A percentile compares a stretch with the other conserved stretches of the same genome.
Evolutionary conservation across 2,888 invertebrate genomes (phyloP).

Genomic region (Yponomeuta sedellus): DNA sequence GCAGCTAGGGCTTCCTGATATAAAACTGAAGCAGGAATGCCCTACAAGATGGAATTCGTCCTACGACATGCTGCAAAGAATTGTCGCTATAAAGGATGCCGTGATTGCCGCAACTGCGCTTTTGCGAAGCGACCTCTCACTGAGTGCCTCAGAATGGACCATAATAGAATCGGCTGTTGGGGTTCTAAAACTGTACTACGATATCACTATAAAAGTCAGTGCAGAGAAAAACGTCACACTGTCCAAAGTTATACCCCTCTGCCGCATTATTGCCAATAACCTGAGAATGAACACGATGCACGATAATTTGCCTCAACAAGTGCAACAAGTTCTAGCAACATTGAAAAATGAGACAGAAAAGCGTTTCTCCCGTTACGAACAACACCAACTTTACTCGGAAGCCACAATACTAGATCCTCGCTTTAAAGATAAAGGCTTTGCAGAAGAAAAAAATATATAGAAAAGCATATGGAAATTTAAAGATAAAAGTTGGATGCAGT

Average conservation of each 20-base stretch:
- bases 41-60: constrained; percentile 28
- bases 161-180: constrained; percentile 9
- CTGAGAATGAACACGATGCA: neutral
- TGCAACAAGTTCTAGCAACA: neutral
- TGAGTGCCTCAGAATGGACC: constrained; percentile 7
- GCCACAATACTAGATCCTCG: no score
- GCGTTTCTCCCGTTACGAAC: no score
- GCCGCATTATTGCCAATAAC: constrained; percentile 3
- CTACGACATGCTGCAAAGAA: constrained; percentile 24
- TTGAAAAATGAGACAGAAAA: no score
- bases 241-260: constrained; percentile 6
- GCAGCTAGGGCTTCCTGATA: constrained; percentile 20
- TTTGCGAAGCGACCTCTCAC: constrained; percentile 1
- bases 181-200: constrained; percentile 5
- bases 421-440: no score
- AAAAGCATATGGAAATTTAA: neutral
- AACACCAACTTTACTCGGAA: no score
- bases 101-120: constrained; percentile 26
- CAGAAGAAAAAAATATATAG: no score
- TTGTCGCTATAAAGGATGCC: constrained; percentile 24
- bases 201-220: constrained; percentile 3
- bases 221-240: constrained; percentile 8
- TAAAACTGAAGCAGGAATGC: constrained; percentile 30
- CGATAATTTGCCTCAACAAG: neutral
- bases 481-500: neutral